Evolutionary conservation across 2,888 invertebrate species (phyloP).

Genomic region (Plusia festucae): DNA sequence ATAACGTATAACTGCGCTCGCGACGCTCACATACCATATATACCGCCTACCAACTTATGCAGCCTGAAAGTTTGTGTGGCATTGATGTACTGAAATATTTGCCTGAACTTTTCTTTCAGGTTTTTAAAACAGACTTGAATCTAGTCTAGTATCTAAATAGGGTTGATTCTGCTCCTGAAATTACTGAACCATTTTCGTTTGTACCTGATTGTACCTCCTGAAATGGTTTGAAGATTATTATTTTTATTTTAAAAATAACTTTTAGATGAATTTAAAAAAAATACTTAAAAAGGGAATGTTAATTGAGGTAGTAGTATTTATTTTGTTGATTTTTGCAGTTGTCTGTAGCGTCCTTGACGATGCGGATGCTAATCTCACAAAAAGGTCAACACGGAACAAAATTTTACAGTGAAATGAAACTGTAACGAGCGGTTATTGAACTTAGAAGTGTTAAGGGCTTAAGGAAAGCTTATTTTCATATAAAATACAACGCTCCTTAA

Average conservation of each 20-base stretch:
- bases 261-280: no score
- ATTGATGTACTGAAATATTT: constrained; percentile 49
- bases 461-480: background rate
- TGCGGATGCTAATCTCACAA: background rate
- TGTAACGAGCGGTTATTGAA: background rate
- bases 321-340: background rate
- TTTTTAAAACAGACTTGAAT: background rate
- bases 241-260: no score
- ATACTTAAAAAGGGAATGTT: background rate
- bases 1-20: constrained; percentile 64
- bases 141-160: background rate
- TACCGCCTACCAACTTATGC: constrained; percentile 62
- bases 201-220: no score
- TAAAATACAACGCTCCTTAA: no score
- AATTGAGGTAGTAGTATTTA: background rate
- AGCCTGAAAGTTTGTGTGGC: constrained; percentile 57
- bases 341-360: background rate
- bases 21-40: constrained; percentile 66
- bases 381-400: background rate
- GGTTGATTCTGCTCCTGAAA: background rate
- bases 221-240: background rate
- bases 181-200: background rate
- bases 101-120: constrained; percentile 11
- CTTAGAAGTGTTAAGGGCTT: background rate
- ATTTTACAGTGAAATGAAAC: background rate